phyloP scores from a whole-genome alignment of 2,113 vertebrate species.

The Pholis gunnellus region DNA sequence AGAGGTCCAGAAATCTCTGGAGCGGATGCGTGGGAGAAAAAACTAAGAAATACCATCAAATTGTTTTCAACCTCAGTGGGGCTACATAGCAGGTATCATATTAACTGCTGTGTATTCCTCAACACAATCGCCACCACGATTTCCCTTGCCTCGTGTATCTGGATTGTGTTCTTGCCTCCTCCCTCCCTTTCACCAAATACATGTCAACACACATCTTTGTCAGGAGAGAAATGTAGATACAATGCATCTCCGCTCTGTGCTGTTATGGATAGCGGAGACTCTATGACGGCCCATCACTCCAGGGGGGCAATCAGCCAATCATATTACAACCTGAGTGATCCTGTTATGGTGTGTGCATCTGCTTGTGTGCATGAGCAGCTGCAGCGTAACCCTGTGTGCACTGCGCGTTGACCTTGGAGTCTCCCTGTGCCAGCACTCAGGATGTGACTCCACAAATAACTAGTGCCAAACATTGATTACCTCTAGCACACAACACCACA shows the following conservation, averaged over 20 bases:
- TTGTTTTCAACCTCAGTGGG: neutral
- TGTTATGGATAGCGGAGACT: conserved; percentile 12
- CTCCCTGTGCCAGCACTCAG: conserved; percentile 73
- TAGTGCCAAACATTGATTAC: conserved; percentile 79
- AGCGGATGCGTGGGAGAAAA: neutral
- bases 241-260: neutral
- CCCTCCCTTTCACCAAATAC: conserved; percentile 24
- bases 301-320: conserved; percentile 42
- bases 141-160: neutral
- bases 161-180: neutral
- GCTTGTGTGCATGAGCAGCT: conserved; percentile 53
- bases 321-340: conserved; percentile 38
- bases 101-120: neutral
- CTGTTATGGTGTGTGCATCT: conserved; percentile 41
- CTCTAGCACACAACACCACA: conserved; percentile 64
- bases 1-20: neutral
- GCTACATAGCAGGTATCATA: conserved; percentile 3
- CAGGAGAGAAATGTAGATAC: conserved; percentile 17
- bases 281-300: conserved; percentile 26
- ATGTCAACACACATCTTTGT: conserved; percentile 43
- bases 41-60: neutral
- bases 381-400: conserved; percentile 64
- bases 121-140: neutral
- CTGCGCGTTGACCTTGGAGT: conserved; percentile 76
- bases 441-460: conserved; percentile 78